Conservation (phyloP, 2,888 invertebrate species). For the Pyrochroa serraticornis region DNA sequence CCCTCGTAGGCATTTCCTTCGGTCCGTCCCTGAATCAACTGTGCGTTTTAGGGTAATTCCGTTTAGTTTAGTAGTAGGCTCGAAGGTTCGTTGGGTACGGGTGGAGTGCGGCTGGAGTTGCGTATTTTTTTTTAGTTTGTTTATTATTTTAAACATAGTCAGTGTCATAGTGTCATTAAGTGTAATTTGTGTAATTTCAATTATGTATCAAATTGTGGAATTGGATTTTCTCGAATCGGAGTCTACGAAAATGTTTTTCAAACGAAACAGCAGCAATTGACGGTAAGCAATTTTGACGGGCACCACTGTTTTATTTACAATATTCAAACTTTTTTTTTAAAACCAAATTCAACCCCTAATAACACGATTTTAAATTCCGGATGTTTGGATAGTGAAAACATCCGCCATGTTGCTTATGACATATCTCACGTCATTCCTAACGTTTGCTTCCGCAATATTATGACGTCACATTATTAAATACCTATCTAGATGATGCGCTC, state of each 20-base stretch:
- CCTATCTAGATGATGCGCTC: constrained; percentile 45
- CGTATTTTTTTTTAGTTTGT: constrained; percentile 53
- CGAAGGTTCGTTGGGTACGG: constrained; percentile 52
- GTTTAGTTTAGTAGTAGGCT: constrained; percentile 52
- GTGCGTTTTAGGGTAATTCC: constrained; percentile 53
- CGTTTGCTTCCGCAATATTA: constrained; percentile 46
- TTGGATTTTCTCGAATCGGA: too few species aligned
- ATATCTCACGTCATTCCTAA: constrained; percentile 57
- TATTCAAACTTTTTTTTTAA: too few species aligned
- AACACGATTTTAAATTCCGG: constrained; percentile 32
- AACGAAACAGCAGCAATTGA: not conserved
- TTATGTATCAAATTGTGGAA: too few species aligned
- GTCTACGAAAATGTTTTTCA: too few species aligned
- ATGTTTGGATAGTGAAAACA: constrained; percentile 51
- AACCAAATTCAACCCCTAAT: not conserved
- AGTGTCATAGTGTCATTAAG: constrained; percentile 9
- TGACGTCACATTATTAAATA: constrained; percentile 52
- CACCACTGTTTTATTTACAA: too few species aligned
- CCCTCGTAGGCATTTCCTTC: constrained; percentile 43
- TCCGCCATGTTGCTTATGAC: constrained; percentile 59
- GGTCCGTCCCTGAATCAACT: constrained; percentile 49
- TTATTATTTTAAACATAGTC: constrained; percentile 45
- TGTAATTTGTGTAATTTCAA: constrained; percentile 2
- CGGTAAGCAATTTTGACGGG: not conserved
- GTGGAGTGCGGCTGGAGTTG: constrained; percentile 47